Base-by-base conservation (phyloP, 2,888 invertebrate genomes). In the Cryptocephalus primarius region DNA sequence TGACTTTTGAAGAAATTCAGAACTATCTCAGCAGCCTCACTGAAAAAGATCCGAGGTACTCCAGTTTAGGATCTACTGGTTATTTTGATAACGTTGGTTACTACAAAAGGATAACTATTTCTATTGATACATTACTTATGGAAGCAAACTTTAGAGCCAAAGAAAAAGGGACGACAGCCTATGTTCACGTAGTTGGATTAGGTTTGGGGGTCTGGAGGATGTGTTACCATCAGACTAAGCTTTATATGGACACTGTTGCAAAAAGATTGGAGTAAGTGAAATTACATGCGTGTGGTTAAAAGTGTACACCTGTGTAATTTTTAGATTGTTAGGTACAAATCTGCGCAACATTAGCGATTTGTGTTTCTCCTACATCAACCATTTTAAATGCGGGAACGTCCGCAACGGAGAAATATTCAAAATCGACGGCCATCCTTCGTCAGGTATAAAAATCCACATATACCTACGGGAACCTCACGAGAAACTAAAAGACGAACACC, bases 131-230 rank as follows among this genome's bases (percentile, higher is more conserved):
- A 9, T 68, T 80, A 32, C 61, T 84, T 1, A 56, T 82, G 11
- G 84, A 84, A 50, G 79, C 81, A 0, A 75, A 82, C 49, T 66
- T 70, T 0, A 69, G 83, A 33, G 82, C 78, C 0, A 64, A 64
- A 8, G 68, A 67, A 0, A 70, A 64, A 2, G 72, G 67, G 31
- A 77, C 72, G 33, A 68, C 69, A 8, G 83, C 80, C 0, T 84
- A 74, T 54, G 55, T 84, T 2, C 83, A 84, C 63, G 73, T 84
- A 8, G 77, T 84, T 33, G 84, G 84, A 9, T 76, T 79, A 39
- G 82, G 82, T 42, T 63, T 81, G n/a, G 85, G 84, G 1, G 81
- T 83, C 0, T 84, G 85, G 84, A 76, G 66, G 60, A 70, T 77
- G 38, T 76, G 80, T 0, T 58, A 66, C 0, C 80, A 82, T 51